Conservation (phyloP, 2,888 invertebrate genomes). For the Drosophila mulleri region DNA sequence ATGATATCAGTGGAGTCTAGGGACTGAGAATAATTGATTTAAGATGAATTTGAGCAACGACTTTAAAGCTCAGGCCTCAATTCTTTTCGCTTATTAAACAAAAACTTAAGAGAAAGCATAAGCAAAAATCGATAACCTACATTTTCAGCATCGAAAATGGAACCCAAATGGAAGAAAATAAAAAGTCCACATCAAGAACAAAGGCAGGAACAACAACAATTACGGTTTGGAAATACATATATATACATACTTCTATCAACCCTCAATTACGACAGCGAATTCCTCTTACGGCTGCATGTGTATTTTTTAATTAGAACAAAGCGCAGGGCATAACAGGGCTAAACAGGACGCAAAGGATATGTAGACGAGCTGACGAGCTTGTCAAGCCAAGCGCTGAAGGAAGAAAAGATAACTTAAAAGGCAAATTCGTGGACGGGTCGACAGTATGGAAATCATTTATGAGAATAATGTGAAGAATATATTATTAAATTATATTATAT, state of each 20-base stretch:
- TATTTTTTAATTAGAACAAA: slow-evolving; percentile 64
- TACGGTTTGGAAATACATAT: slow-evolving; percentile 44
- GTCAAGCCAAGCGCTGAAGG: slow-evolving; percentile 37
- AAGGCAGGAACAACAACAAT: slow-evolving; percentile 69
- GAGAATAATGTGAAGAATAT: background rate
- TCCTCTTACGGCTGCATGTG: slow-evolving; percentile 39
- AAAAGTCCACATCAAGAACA: slow-evolving; percentile 49
- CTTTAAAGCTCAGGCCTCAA: slow-evolving; percentile 1
- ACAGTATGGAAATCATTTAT: slow-evolving; percentile 20
- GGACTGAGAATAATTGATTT: slow-evolving; percentile 32
- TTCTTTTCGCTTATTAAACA: slow-evolving; percentile 30
- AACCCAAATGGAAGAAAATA: slow-evolving; percentile 40
- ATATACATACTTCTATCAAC: slow-evolving; percentile 60
- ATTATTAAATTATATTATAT: no score
- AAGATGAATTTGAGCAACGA: background rate
- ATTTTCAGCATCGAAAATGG: slow-evolving; percentile 46
- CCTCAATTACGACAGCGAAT: slow-evolving; percentile 61
- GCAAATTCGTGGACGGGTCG: background rate
- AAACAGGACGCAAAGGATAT: slow-evolving; percentile 48
- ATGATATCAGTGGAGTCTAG: slow-evolving; percentile 10
- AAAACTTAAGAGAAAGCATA: slow-evolving; percentile 41
- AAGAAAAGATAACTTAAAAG: slow-evolving; percentile 16
- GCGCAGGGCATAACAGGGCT: slow-evolving; percentile 18
- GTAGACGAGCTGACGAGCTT: slow-evolving; percentile 39
- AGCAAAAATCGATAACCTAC: slow-evolving; percentile 75